A percentile compares a stretch with the other conserved stretches of the same genome.
These are phyloP conservation scores for Arizona elegans DNA, from an alignment of 2,113 vertebrate genomes.

Conservation along the genomic window DNA sequence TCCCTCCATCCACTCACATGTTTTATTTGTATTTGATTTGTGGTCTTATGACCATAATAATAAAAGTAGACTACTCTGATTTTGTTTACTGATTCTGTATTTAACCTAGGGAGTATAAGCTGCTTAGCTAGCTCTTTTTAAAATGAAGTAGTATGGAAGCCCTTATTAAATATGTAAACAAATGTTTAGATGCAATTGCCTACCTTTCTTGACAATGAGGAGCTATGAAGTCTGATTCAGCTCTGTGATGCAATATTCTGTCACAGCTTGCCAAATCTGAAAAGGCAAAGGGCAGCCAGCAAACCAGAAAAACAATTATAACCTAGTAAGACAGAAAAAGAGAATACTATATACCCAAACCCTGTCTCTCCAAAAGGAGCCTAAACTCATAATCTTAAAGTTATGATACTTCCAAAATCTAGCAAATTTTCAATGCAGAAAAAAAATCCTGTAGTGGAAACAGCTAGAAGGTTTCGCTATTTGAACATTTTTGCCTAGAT, in stretches of 20 bases:
- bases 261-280: background rate
- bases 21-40: background rate
- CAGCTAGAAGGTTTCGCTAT: background rate
- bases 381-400: background rate
- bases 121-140: background rate
- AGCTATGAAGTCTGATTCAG: background rate
- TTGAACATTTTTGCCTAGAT: background rate
- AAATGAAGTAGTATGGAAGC: background rate
- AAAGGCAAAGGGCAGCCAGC: background rate
- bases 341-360: background rate
- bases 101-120: background rate
- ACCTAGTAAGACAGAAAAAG: background rate
- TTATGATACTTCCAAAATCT: background rate
- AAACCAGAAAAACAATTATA: background rate
- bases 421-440: background rate
- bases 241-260: background rate
- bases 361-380: background rate
- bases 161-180: background rate
- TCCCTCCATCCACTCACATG: background rate
- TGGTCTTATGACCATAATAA: background rate
- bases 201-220: background rate
- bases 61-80: background rate
- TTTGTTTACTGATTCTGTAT: background rate
- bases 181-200: background rate
- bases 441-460: background rate